Percentiles rank a stretch among this genome's conserved stretches.
Conservation (phyloP, 2,888 invertebrate species). For the Plutella xylostella region DNA sequence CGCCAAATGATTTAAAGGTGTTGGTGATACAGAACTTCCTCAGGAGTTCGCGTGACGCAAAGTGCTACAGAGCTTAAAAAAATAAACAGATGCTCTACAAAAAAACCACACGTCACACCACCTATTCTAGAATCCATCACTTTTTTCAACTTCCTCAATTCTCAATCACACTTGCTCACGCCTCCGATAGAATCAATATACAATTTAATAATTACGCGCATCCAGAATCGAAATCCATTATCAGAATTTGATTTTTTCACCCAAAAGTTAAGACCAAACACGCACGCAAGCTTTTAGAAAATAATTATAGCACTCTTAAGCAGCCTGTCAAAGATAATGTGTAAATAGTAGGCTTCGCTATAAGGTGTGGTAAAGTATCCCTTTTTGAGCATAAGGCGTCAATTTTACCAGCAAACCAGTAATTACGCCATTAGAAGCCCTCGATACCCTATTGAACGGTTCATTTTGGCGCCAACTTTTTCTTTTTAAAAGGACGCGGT, state of each 20-base stretch:
- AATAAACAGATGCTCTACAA: too few relatives aligned
- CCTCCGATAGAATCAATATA: constrained; percentile 33
- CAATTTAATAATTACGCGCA: constrained; percentile 32
- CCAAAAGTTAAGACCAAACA: constrained; percentile 33
- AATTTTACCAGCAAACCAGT: constrained; percentile 55
- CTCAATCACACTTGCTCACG: not conserved
- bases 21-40: too few relatives aligned
- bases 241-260: constrained; percentile 47
- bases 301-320: constrained; percentile 61
- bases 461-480: constrained; percentile 33
- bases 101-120: too few relatives aligned
- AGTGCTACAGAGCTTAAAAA: too few relatives aligned
- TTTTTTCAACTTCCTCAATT: constrained; percentile 1
- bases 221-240: constrained; percentile 30
- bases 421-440: constrained; percentile 61
- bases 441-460: constrained; percentile 59
- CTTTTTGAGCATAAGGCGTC: constrained; percentile 48
- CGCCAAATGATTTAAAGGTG: too few relatives aligned
- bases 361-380: constrained; percentile 36
- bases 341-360: constrained; percentile 57
- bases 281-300: constrained; percentile 44
- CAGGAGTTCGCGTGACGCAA: too few relatives aligned
- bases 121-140: not conserved
- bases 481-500: constrained; percentile 30
- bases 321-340: constrained; percentile 63